A percentile compares a stretch with the other conserved stretches of the same genome.
These are phyloP conservation scores for Morus bassanus DNA, from an alignment of 2,797 vertebrate genomes.

Conservation along the genomic window DNA sequence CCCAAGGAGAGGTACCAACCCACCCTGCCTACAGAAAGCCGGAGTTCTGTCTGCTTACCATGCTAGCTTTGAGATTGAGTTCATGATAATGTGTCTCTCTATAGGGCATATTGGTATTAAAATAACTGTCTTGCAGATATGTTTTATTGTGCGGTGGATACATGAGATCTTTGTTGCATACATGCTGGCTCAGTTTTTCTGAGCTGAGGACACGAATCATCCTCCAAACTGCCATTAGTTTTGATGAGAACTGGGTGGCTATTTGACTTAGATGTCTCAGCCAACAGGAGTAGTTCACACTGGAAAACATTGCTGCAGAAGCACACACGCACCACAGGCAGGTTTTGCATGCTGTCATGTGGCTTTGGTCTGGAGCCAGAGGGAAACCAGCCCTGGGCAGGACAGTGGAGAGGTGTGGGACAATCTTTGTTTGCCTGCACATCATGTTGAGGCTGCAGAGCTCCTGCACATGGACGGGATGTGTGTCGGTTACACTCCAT, in stretches of 20 bases:
- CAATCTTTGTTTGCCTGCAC: rapidly evolving
- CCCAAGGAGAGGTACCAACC: neutral
- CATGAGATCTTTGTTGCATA: neutral
- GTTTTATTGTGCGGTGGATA: neutral
- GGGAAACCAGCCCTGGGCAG: neutral
- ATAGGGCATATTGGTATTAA: conserved; percentile 3
- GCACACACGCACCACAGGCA: rapidly evolving
- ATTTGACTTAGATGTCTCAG: neutral
- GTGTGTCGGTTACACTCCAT: neutral
- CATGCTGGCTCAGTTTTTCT: conserved; percentile 47
- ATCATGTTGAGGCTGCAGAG: rapidly evolving
- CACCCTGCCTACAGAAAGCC: neutral
- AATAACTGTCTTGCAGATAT: conserved; percentile 27
- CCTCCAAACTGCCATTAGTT: neutral
- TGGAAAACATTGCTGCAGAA: neutral
- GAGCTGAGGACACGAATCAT: neutral
- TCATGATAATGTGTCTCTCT: neutral
- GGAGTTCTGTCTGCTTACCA: neutral
- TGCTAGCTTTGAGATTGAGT: neutral
- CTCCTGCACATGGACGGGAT: neutral
- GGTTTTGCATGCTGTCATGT: neutral
- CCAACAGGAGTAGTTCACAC: neutral
- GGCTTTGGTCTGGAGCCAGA: neutral
- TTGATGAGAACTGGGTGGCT: neutral
- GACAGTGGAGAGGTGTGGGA: neutral